Conservation (phyloP, 2,888 invertebrate species). For the Drepana falcataria region DNA sequence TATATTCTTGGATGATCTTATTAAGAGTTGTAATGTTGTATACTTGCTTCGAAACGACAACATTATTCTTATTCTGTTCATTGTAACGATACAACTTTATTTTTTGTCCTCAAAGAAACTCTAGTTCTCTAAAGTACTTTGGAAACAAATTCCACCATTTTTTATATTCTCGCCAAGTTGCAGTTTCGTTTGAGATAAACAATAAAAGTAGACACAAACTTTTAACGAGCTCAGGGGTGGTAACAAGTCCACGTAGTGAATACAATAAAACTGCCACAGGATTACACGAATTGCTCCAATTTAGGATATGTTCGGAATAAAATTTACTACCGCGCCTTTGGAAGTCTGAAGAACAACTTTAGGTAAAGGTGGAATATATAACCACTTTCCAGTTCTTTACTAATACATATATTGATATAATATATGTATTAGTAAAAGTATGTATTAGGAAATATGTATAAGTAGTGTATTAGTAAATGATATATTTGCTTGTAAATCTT, state of each 20-base stretch:
- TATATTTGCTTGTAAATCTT: no score
- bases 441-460: no score
- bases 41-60: not conserved
- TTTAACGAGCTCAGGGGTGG: slow-evolving; percentile 16
- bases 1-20: no score
- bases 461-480: no score
- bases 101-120: not conserved
- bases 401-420: no score
- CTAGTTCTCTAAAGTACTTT: not conserved
- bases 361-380: no score
- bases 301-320: not conserved
- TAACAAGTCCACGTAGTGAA: slow-evolving; percentile 13
- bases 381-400: no score
- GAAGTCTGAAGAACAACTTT: not conserved
- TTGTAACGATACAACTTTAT: not conserved
- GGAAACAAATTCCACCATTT: not conserved
- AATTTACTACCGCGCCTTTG: not conserved
- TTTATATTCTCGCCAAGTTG: not conserved
- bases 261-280: not conserved
- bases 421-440: no score
- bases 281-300: not conserved
- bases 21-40: not conserved
- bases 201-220: slow-evolving; percentile 13
- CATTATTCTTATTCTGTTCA: not conserved
- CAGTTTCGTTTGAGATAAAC: slow-evolving; percentile 11